Evolutionary conservation across 2,797 vertebrate genomes (phyloP).

Genomic region (Synaphobranchus kaupii): DNA sequence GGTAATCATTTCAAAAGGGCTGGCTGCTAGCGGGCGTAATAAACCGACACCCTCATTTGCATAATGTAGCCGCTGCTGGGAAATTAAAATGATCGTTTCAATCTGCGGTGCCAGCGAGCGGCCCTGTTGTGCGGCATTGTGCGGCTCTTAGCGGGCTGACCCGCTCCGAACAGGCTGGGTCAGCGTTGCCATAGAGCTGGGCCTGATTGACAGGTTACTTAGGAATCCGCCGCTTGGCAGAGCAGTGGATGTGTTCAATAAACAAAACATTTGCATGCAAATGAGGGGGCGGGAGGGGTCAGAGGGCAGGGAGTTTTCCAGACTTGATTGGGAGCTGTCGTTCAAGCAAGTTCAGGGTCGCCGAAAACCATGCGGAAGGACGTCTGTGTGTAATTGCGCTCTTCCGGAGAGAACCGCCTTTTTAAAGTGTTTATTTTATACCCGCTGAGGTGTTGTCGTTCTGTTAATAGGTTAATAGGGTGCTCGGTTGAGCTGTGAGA

Average conservation of each 20-base stretch:
- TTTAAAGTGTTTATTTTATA: background rate
- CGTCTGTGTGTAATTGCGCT: background rate
- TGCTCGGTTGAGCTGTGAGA: background rate
- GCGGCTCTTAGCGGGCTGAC: constrained; percentile 24
- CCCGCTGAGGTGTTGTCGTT: constrained; percentile 6
- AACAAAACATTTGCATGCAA: constrained; percentile 63
- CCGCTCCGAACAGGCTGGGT: constrained; percentile 26
- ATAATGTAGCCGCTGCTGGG: constrained; percentile 74
- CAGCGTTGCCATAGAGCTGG: constrained; percentile 42
- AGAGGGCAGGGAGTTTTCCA: constrained; percentile 14
- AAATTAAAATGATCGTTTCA: constrained; percentile 69
- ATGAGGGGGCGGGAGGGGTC: constrained; percentile 53
- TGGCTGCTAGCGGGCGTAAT: constrained; percentile 51
- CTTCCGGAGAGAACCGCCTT: background rate
- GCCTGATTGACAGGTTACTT: constrained; percentile 48
- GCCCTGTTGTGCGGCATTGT: constrained; percentile 29
- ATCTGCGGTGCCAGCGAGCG: constrained; percentile 55
- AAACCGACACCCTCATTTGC: constrained; percentile 72
- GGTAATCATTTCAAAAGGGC: constrained; percentile 55
- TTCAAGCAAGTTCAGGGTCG: constrained; percentile 29
- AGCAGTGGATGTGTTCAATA: constrained; percentile 62
- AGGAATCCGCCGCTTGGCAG: constrained; percentile 55
- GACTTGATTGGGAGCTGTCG: constrained; percentile 62
- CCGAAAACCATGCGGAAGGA: background rate
- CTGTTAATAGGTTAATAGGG: constrained; percentile 37